Conservation (phyloP, 2,888 invertebrate species). For the Zele albiditarsus region DNA sequence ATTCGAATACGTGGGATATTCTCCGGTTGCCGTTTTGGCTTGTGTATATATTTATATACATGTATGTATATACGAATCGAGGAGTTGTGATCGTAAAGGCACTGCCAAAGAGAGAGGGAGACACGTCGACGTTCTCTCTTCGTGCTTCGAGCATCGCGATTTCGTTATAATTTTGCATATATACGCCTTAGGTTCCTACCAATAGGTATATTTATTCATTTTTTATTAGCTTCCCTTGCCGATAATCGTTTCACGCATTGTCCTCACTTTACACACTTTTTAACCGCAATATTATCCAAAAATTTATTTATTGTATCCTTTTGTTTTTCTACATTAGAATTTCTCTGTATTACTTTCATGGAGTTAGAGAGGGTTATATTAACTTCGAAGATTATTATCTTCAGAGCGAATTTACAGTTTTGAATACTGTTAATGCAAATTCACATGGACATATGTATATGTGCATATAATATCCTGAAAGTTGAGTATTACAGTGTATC, state of each 20-base stretch:
- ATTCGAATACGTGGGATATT: slow-evolving; percentile 47
- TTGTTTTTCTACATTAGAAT: neutral
- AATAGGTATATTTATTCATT: slow-evolving; percentile 18
- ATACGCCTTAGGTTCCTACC: neutral
- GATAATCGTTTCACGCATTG: slow-evolving; percentile 33
- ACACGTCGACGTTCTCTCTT: slow-evolving; percentile 18
- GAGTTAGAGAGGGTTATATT: neutral
- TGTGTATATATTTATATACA: slow-evolving; percentile 17
- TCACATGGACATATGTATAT: neutral
- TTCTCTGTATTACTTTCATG: neutral
- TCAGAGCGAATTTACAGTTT: neutral
- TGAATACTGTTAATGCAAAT: slow-evolving; percentile 23
- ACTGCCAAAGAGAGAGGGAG: slow-evolving; percentile 9
- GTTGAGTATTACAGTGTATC: slow-evolving; percentile 37
- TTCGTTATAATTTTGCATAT: slow-evolving; percentile 30
- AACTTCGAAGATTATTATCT: neutral
- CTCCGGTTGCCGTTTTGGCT: slow-evolving; percentile 48
- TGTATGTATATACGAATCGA: slow-evolving; percentile 28
- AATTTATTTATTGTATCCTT: neutral
- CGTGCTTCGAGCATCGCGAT: slow-evolving; percentile 30
- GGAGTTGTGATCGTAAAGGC: slow-evolving; percentile 22
- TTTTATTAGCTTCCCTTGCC: slow-evolving; percentile 9
- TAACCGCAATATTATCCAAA: neutral
- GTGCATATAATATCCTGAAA: slow-evolving; percentile 18
- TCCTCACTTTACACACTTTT: neutral